Evolutionary conservation across 1,140 invertebrate genomes (phyloP).

Genomic region (Lasioglossum albipes): DNA sequence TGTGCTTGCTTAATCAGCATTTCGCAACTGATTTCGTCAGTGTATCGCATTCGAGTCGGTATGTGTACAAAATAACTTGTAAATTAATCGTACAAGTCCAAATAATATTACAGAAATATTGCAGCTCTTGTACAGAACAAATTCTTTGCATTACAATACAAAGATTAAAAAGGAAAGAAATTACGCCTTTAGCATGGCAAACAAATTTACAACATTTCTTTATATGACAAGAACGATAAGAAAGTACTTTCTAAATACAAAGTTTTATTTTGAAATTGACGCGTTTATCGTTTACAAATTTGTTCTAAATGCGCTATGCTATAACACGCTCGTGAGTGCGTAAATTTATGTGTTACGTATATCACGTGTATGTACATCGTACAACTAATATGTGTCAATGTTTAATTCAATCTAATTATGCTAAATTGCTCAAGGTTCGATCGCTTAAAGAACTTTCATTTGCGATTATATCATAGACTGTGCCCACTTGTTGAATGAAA

Average conservation of each 20-base stretch:
- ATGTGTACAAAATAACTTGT: slow-evolving; percentile 35
- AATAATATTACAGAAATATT: background rate
- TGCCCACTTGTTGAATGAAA: slow-evolving; percentile 27
- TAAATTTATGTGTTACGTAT: background rate
- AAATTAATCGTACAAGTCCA: slow-evolving; percentile 19
- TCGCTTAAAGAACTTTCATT: background rate
- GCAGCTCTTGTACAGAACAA: background rate
- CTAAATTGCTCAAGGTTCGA: background rate
- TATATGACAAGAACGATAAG: background rate
- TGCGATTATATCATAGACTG: background rate
- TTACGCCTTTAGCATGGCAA: background rate
- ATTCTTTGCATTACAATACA: background rate
- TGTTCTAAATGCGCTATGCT: background rate
- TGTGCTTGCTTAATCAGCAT: slow-evolving; percentile 55
- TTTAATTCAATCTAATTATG: background rate
- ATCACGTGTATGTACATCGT: background rate
- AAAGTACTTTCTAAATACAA: background rate
- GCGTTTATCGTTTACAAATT: background rate
- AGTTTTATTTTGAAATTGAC: background rate
- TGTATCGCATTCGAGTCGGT: slow-evolving; percentile 29
- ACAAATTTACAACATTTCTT: background rate
- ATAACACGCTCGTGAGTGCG: background rate
- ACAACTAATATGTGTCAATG: background rate
- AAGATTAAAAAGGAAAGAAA: background rate
- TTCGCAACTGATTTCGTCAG: slow-evolving; percentile 69